A percentile compares a stretch with the other conserved stretches of the same genome.
Conservation (phyloP, 2,113 vertebrate genomes). For the Manacus vitellinus region DNA sequence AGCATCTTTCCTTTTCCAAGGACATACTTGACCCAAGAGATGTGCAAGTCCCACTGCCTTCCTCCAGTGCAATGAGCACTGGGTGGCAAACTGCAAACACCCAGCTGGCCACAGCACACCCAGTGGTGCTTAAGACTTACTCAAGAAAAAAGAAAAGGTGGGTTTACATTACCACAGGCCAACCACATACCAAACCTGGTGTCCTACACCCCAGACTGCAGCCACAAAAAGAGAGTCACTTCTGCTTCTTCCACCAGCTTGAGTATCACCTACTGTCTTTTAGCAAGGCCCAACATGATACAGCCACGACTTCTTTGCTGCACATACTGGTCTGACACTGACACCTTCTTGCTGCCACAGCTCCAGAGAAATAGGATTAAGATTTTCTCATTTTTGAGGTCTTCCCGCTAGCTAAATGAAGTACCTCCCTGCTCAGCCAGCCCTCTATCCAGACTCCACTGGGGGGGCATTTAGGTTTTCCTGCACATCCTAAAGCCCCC, state of each 20-base stretch:
- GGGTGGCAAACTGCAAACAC: neutral
- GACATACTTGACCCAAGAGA: neutral
- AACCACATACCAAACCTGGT: neutral
- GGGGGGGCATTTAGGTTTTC: neutral
- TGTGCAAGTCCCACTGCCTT: neutral
- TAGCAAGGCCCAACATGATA: fast-evolving
- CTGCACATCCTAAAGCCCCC: neutral
- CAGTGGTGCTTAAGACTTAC: neutral
- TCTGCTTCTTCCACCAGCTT: neutral
- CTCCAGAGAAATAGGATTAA: neutral
- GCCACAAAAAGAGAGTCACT: neutral
- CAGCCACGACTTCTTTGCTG: neutral
- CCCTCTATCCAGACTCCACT: neutral
- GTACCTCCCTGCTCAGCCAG: neutral
- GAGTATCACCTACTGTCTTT: neutral
- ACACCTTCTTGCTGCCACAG: neutral
- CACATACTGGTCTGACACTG: neutral
- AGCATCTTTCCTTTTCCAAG: neutral
- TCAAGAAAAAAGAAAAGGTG: neutral
- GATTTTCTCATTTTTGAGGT: neutral
- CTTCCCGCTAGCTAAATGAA: neutral
- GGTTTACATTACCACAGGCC: neutral
- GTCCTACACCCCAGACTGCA: neutral
- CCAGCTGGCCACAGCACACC: neutral
- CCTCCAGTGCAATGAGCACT: neutral